Percentiles rank a stretch among this genome's conserved stretches.
Conservation (phyloP, 2,888 invertebrate species). For the Zonitis immaculata region DNA sequence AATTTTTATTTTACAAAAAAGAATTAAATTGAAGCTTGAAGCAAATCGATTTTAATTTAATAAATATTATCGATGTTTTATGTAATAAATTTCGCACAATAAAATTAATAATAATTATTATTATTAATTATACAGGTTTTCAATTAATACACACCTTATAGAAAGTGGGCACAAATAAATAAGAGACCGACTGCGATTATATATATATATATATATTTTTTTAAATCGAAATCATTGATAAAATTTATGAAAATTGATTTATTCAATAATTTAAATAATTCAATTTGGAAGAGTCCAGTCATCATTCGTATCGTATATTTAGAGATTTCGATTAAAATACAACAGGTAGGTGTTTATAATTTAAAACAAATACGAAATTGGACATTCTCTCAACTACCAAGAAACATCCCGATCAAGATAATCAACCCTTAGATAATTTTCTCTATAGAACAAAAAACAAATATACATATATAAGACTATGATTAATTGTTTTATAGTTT, state of each 20-base stretch:
- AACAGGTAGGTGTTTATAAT: conserved; percentile 12
- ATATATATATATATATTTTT: too few species aligned
- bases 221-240: too few species aligned
- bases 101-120: too few species aligned
- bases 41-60: not conserved
- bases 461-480: too few species aligned
- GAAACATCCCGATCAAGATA: not conserved
- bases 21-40: not conserved
- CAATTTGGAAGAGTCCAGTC: conserved; percentile 14
- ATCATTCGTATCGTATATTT: conserved; percentile 17
- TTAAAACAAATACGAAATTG: conserved; percentile 6
- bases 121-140: not conserved
- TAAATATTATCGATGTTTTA: not conserved
- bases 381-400: not conserved
- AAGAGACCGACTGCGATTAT: too few species aligned
- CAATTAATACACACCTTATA: not conserved
- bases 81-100: not conserved
- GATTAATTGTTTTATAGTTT: conserved; percentile 19
- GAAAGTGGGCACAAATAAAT: not conserved
- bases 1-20: not conserved
- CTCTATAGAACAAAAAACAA: too few species aligned
- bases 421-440: not conserved
- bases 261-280: not conserved
- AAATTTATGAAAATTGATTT: not conserved
- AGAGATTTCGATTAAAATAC: too few species aligned